Base-by-base conservation (phyloP, 1,140 invertebrate genomes). In the Leptinotarsa lineolata region DNA sequence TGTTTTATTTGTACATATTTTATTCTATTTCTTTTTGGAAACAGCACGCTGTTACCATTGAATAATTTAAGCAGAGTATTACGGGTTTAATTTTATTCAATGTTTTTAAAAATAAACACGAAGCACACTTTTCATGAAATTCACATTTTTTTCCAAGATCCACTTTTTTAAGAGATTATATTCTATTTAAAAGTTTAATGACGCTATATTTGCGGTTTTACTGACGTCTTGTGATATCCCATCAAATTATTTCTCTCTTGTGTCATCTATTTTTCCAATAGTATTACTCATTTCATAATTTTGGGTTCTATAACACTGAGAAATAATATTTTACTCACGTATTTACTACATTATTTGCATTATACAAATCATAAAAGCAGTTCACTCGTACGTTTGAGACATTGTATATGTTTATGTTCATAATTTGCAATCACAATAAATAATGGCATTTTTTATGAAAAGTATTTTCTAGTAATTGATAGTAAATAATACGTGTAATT, bases 231-330 rank as follows among this genome's bases (percentile, higher is more conserved):
- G 20, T 54, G 46, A n/a, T 15, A 45, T 68, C 12, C 20, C 46
- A 54, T 11, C 67, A 68, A 68, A 13, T 68, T 22, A 13, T 54
- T 3, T n/a, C 12, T 24, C 63, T 12, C 20, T 45, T 6, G 5
- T 46, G 13, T 46, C 45, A 46, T 46, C 45, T 2, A 20, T 68
- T 54, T 54, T 48, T 58, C 67, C 67, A 68, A 54, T 68, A 68
- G 45, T 54, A 68, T 68, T 54, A 68, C 44, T 68, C 45, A 46
- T 46, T 46, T 46, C n/a, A n/a, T n/a, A n/a, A n/a, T n/a, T n/a
- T n/a, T n/a, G n/a, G n/a, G n/a, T n/a, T n/a, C n/a, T n/a, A n/a
- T n/a, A n/a, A n/a, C n/a, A n/a, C n/a, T n/a, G n/a, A n/a, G n/a
- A n/a, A n/a, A n/a, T n/a, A n/a, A n/a, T n/a, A n/a, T n/a, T n/a